A percentile compares a stretch with the other conserved stretches of the same genome.
These are phyloP conservation scores for Margarornis squamiger DNA, from an alignment of 2,797 vertebrate genomes.

Conservation along the genomic window DNA sequence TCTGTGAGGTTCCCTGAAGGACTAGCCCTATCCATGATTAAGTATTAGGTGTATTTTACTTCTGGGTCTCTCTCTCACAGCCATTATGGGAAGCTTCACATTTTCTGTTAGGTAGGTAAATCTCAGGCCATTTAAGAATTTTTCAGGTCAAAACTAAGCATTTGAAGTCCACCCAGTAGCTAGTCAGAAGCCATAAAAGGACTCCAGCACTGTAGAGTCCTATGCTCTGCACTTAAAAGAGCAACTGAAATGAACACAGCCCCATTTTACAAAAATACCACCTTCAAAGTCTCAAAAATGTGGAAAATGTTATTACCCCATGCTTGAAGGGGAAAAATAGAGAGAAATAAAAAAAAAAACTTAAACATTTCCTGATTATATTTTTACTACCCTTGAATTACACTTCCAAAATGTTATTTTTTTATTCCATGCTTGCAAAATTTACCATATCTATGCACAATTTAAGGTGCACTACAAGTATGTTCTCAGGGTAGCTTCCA, in stretches of 20 bases:
- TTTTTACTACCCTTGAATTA: constrained; percentile 15
- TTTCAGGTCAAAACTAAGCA: constrained; percentile 31
- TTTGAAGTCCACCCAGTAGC: constrained; percentile 19
- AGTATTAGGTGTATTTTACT: neutral
- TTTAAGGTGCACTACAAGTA: neutral
- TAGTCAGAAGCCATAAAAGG: constrained; percentile 15
- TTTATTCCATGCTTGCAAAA: neutral
- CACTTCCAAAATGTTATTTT: neutral
- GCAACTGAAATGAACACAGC: neutral
- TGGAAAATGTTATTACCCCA: neutral
- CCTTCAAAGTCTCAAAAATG: constrained; percentile 10
- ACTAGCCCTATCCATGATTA: neutral
- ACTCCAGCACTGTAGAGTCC: neutral
- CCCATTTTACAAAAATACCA: constrained; percentile 36
- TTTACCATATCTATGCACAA: neutral
- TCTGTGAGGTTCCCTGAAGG: neutral
- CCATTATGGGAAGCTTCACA: neutral
- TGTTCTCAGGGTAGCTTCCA: neutral
- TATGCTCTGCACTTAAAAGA: constrained; percentile 10
- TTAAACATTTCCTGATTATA: neutral
- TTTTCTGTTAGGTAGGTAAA: neutral
- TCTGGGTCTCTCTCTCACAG: neutral
- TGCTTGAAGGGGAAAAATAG: neutral
- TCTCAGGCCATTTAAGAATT: neutral
- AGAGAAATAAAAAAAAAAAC: neutral